A percentile compares a stretch with the other conserved stretches of the same genome.
phyloP scores from a whole-genome alignment of 2,797 vertebrate genomes.

The Carapus acus region DNA sequence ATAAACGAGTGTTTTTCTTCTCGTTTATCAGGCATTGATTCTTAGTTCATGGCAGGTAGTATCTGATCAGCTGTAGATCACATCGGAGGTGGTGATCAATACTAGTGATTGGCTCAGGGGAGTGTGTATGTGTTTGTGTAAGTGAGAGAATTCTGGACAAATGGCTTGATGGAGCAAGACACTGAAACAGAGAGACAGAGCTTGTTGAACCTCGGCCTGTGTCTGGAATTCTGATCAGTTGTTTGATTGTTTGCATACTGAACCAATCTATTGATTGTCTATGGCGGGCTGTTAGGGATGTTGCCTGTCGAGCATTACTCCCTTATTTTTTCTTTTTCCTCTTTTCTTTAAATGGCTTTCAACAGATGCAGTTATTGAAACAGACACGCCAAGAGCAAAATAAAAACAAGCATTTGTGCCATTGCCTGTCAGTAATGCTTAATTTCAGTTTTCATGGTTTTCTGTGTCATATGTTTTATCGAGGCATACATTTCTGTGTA shows the following conservation, averaged over 20 bases:
- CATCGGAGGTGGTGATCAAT: conserved; percentile 69
- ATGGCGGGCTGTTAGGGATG: conserved; percentile 41
- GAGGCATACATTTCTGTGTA: too few species aligned
- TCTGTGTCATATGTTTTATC: too few species aligned
- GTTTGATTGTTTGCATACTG: conserved; percentile 64
- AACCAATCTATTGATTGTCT: conserved; percentile 65
- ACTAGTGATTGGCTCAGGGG: conserved; percentile 62
- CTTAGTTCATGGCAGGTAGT: conserved; percentile 66
- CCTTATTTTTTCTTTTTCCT: too few species aligned
- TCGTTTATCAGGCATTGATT: conserved; percentile 73
- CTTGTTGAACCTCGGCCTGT: conserved; percentile 47
- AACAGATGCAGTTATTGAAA: too few species aligned
- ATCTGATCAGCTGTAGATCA: conserved; percentile 73
- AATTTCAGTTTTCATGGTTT: too few species aligned
- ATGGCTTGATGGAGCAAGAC: not conserved
- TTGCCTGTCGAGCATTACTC: too few species aligned
- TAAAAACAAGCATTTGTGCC: too few species aligned
- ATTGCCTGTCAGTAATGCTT: too few species aligned
- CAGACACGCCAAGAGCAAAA: too few species aligned
- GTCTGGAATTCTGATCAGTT: conserved; percentile 66
- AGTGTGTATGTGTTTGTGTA: conserved; percentile 7
- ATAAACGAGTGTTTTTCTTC: conserved; percentile 75
- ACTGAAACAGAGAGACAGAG: not conserved
- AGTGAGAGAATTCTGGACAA: not conserved
- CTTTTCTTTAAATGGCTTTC: too few species aligned